Evolutionary conservation across 2,888 invertebrate genomes (phyloP).

Genomic region (Prosapia bicincta): DNA sequence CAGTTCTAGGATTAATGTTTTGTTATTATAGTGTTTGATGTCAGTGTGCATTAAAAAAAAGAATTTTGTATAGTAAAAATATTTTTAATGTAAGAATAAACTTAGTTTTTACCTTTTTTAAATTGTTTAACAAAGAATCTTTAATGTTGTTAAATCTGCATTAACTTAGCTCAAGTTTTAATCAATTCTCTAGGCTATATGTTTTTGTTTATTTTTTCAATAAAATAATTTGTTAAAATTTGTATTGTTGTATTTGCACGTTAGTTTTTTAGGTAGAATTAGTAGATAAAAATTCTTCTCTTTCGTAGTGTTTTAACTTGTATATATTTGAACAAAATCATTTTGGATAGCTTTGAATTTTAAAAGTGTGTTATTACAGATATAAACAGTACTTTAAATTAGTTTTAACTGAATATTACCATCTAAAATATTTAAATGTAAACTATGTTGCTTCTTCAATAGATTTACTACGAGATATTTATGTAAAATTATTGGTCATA

Average conservation of each 20-base stretch:
- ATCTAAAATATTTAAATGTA: too few species aligned
- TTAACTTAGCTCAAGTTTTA: background rate
- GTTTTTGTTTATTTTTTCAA: background rate
- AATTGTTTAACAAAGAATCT: background rate
- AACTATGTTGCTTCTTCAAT: too few species aligned
- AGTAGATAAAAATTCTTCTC: too few species aligned
- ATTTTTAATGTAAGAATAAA: background rate
- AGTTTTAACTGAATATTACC: too few species aligned
- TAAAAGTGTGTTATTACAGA: too few species aligned
- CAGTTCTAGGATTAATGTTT: background rate
- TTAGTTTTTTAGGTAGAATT: too few species aligned
- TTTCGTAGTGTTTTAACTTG: too few species aligned
- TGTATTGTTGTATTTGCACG: background rate
- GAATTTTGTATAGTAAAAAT: background rate
- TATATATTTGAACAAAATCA: too few species aligned
- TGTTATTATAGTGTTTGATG: background rate
- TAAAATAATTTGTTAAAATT: background rate
- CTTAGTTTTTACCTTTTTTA: background rate
- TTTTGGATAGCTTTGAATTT: too few species aligned
- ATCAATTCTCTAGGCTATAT: background rate
- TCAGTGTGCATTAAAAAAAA: background rate
- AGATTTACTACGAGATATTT: too few species aligned
- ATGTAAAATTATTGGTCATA: too few species aligned
- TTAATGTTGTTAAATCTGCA: background rate
- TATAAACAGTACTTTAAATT: too few species aligned